A percentile compares a stretch with the other conserved stretches of the same genome.
These are phyloP conservation scores for Chrysemys picta DNA, from an alignment of 2,113 vertebrate genomes.

Conservation along the genomic window DNA sequence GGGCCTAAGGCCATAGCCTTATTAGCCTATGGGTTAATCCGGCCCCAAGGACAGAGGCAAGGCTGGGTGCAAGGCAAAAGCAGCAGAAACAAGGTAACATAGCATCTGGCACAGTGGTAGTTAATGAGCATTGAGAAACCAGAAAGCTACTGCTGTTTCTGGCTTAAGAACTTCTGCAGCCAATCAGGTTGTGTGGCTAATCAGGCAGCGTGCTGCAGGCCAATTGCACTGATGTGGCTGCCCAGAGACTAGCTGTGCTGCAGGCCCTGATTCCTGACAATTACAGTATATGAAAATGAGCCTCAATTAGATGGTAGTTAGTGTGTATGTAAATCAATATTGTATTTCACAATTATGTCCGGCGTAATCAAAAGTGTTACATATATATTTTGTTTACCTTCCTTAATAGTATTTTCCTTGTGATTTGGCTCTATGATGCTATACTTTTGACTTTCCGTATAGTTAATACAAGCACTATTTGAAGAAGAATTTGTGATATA, in stretches of 20 bases:
- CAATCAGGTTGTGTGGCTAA: background rate
- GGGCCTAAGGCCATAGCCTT: too few relatives aligned
- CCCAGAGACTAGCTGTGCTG: background rate
- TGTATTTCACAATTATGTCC: background rate
- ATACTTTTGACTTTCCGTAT: constrained; percentile 13
- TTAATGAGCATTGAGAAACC: background rate
- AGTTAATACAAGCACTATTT: constrained; percentile 20
- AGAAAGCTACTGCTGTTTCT: too few relatives aligned
- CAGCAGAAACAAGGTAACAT: background rate
- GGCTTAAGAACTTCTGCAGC: background rate
- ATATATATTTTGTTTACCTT: background rate
- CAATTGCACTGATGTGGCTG: background rate
- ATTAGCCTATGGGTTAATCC: too few relatives aligned
- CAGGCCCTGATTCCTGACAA: background rate
- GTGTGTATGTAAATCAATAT: background rate
- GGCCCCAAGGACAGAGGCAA: background rate
- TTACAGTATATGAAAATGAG: background rate
- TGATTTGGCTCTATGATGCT: background rate
- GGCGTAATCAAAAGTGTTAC: background rate
- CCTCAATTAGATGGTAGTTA: background rate
- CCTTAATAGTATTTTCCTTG: background rate
- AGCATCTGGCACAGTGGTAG: background rate
- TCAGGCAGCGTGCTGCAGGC: background rate
- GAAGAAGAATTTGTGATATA: constrained; percentile 31
- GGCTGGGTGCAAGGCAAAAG: background rate